Base-by-base conservation (phyloP, 2,888 invertebrate species). In the Gandaritis pyraliata region DNA sequence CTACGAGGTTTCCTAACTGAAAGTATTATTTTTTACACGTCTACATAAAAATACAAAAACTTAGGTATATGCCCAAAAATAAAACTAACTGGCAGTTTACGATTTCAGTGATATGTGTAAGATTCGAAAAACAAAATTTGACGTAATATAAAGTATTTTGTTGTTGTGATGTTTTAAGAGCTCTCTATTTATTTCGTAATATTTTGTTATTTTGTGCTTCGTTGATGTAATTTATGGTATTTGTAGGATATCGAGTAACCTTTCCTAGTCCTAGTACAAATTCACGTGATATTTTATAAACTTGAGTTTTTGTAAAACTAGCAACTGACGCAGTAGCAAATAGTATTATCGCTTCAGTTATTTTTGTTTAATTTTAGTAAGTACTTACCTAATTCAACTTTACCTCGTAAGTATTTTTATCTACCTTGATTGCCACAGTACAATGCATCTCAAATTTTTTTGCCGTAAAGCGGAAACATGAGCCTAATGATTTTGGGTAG, bases 71-170 rank as follows among this genome's bases (percentile, higher is more conserved):
- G 7, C 12, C 38, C 1, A 30, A 57, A 33, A 45, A n/a, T 23
- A 36, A 56, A 60, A 39, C 30, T 15, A 54, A 65, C 65, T 69
- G 65, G 69, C 64, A 58, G 65, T 53, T 11, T 49, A 46, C 50
- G 53, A 62, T 63, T 63, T 69, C 60, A 58, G 59, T 62, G 53
- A 60, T 60, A 23, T 73, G 63, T 71, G 78, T 79, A 75, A 80
- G 75, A 71, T 81, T 81, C 76, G 72, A 76, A 78, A 81, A 78
- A 72, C 74, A 80, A 81, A 79, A 57, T 75, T 71, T 81, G 81
- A 79, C 80, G 75, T 57, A 61, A 39, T n/a, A n/a, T n/a, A 57
- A 64, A 65, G 65, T 73, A 62, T 72, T 69, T 71, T 77, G 65
- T 73, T 77, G 57, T 58, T 61, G 61, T 63, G 61, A 68, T 74